Evolutionary conservation across 2,113 vertebrate genomes (phyloP).

Genomic region (Engraulis encrasicolus): DNA sequence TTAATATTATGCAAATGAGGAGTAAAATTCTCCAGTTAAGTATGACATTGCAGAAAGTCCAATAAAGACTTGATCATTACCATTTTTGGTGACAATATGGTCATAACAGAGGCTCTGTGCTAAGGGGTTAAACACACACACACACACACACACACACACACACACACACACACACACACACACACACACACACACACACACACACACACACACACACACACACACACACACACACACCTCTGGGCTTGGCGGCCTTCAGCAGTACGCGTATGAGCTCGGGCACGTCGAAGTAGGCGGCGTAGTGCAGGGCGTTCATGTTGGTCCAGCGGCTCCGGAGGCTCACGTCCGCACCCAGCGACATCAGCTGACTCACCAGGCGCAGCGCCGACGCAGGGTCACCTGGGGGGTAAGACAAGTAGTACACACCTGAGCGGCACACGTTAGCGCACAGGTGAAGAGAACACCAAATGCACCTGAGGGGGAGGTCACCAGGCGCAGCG

Average conservation of each 20-base stretch:
- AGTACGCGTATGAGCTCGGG: constrained; percentile 87
- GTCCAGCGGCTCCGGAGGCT: constrained; percentile 92
- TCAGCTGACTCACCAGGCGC: constrained; percentile 83
- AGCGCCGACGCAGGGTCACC: constrained; percentile 86
- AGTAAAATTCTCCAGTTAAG: too few relatives aligned
- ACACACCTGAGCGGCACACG: not conserved
- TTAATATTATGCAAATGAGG: too few relatives aligned
- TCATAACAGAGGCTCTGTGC: too few relatives aligned
- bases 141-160: too few relatives aligned
- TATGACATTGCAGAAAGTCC: too few relatives aligned
- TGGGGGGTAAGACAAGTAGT: constrained; percentile 54
- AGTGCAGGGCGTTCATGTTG: constrained; percentile 93
- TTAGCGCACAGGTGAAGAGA: too few relatives aligned
- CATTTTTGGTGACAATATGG: too few relatives aligned
- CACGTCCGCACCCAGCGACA: constrained; percentile 83
- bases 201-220: not conserved
- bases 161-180: not conserved
- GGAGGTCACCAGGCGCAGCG: constrained; percentile 75
- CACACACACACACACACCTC: constrained; percentile 69
- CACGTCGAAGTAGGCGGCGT: constrained; percentile 91
- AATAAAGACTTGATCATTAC: too few relatives aligned
- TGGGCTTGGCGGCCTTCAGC: constrained; percentile 81
- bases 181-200: not conserved
- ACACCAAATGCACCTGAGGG: too few relatives aligned
- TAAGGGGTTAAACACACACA: too few relatives aligned